Evolutionary conservation across 2,888 invertebrate genomes (phyloP), one percentile per base, ranked within the genome.

Genomic region (Rhopalosiphum nymphaeae): DNA sequence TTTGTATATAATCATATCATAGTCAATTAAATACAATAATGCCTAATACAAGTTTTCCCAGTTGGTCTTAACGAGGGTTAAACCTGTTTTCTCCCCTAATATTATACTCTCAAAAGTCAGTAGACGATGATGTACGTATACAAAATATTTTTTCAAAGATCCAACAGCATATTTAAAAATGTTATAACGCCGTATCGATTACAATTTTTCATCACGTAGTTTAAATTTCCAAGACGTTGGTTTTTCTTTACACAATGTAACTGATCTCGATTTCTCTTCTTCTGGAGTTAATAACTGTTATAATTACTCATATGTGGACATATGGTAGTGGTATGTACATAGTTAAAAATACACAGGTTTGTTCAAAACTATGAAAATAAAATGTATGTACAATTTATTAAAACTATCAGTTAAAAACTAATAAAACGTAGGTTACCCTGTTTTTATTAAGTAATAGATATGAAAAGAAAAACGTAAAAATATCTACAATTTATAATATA

Each of bases 61-160:
- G 53, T 53, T 53, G 25, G n/a, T 88, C n/a, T 88, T 29, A 16
- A 89, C 7, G 89, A 89, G 89, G 89, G 89, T 89, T 61, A 91
- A 91, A 91, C 91, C 91, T 91, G 91, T 91, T 91, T 53, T 91
- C 91, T 84, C 84, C 91, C 78, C 26, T 36, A 25, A 78, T 91
- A 26, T 36, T 90, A 36, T 42, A 78, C 2, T 25, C 36, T 36
- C 36, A 21, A 36, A 21, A 78, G 78, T 36, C 78, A 3, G n/a
- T 29, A 16, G 0, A 36, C 7, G 21, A 0, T 78, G 78, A 25
- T 78, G 36, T 3, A 21, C 36, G 78, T 78, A 36, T 36, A 78
- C 16, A 16, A 78, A 36, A 78, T 78, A 78, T 78, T 78, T 2
- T 36, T 67, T 78, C 3, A 36, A 42, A 78, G 78, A 78, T 78